Base-by-base conservation (phyloP, 2,797 vertebrate species). In the Oceanodroma leucorhoa region DNA sequence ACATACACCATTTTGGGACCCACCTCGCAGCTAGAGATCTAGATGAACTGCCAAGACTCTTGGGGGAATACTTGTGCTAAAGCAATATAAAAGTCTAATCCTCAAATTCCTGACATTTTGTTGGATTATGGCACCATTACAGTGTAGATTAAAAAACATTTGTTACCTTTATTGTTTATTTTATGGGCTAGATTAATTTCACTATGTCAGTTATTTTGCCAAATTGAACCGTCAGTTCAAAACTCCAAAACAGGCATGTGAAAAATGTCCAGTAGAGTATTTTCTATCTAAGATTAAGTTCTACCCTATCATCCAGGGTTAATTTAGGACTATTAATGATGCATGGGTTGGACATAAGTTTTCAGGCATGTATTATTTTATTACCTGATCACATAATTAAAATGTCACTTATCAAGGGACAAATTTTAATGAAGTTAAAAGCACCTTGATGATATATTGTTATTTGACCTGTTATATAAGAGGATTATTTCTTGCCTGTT, bases 361-460 rank as follows among this genome's bases (percentile, higher is more conserved):
- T 96, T 86, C 91, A 95, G 89, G 87, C 80, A 94, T 83, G 72
- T 92, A 83, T 96, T 96, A 81, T 91, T 94, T 95, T 94, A 96
- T 94, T 92, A 96, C 91, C 78, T 93, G 86, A 94, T 90, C 73
- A 62, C 71, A 75, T 94, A 96, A 96, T 97, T 97, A 95, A 96
- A 95, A 95, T 96, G 95, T 90, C 85, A 94, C 91, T 89, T 96
- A 89, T 89, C 89, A 90, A 94, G 83, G 92, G 69, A 82, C 87
- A 94, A 90, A 90, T 96, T 96, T 87, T 93, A 96, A 96, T 96
- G 93, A 96, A 92, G 83, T 91, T 91, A 85, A 96, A 95, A 93
- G 92, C 62, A 93, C 91, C 87, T 94, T 94, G 69, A 94, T 94
- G 92, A 85, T 55, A 82, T 73, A 87, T 90, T 95, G 90, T 95